Evolutionary conservation across 2,797 vertebrate species (phyloP), one percentile per base, ranked within the genome.

Genomic region (Micromesistius poutassou): DNA sequence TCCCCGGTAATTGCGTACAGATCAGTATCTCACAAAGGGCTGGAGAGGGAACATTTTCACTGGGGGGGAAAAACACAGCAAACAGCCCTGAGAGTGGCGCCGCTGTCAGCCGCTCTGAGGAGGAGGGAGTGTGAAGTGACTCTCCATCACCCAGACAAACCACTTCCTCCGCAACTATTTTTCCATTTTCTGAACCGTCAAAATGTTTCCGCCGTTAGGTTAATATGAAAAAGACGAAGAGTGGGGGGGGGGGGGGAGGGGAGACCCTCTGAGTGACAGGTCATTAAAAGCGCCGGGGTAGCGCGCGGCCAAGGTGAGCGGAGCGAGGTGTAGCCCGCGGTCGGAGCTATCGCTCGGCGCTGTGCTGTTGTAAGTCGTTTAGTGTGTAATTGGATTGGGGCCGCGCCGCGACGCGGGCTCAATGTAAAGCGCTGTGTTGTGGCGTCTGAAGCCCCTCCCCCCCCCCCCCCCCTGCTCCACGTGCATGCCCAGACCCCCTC

Each of bases 21-120:
- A 62, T 62, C 55, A 25, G 55, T 62, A 62, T 62, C 55, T 62
- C 55, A 25, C 55, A 62, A 25, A 62, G 22, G 19, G 50, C 22
- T 55, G 19, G 22, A 62, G 9, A n/a, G 55, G 42, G 46, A 55
- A 5, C 22, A 55, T 55, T 55, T 22, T 55, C 2, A 5, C 46
- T 13, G 2, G 16, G 46, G 88, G 84, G 82, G 82, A 90, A 82
- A 87, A 82, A 87, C 84, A 82, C 83, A 86, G 88, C 88, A 91
- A 73, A 91, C 86, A 89, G 89, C 87, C 90, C 82, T 86, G 80
- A 88, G 84, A 86, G 89, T 87, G 87, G 22, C 7, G 5, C 55
- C 1, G 7, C 55, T 25, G 46, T 19, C 90, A 89, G 83, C 42
- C 88, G 84, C 81, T 87, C 80, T 68, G 83, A 84, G 81, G 82